Percentiles rank a stretch among this genome's conserved stretches.
phyloP scores from a whole-genome alignment of 1,140 invertebrate species.

The Delia radicum region DNA sequence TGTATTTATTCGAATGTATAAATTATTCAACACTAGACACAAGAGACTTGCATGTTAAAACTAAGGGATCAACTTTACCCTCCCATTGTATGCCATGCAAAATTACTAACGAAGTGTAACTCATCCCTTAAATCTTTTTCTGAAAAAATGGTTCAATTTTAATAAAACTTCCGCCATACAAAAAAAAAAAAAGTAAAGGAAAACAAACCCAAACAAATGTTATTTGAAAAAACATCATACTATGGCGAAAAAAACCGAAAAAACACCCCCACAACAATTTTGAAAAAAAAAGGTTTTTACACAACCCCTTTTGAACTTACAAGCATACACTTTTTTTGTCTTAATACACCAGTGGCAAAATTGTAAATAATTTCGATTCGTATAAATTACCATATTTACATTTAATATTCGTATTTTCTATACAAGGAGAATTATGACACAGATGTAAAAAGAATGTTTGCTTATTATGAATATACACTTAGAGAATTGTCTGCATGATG shows the following conservation, averaged over 20 bases:
- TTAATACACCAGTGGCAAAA: neutral
- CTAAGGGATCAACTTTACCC: no score
- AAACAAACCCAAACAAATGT: neutral
- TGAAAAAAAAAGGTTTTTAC: neutral
- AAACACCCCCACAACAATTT: neutral
- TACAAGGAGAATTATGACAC: neutral
- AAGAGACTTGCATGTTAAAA: no score
- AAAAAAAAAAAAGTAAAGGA: neutral
- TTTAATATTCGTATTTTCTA: neutral
- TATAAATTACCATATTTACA: neutral
- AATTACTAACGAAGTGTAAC: no score
- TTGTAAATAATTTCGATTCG: neutral
- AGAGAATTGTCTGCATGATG: no score
- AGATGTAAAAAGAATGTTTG: no score
- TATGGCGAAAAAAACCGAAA: neutral
- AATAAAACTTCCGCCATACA: neutral
- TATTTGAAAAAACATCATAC: neutral
- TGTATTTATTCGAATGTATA: no score
- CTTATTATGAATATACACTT: neutral
- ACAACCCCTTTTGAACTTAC: neutral
- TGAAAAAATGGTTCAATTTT: neutral
- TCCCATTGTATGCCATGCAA: no score
- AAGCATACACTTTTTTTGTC: no score
- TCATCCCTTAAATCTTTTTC: neutral
- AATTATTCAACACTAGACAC: no score